Evolutionary conservation across 2,797 vertebrate species (phyloP), one percentile per base, ranked within the genome.

Genomic region (Lutjanus campechanus): DNA sequence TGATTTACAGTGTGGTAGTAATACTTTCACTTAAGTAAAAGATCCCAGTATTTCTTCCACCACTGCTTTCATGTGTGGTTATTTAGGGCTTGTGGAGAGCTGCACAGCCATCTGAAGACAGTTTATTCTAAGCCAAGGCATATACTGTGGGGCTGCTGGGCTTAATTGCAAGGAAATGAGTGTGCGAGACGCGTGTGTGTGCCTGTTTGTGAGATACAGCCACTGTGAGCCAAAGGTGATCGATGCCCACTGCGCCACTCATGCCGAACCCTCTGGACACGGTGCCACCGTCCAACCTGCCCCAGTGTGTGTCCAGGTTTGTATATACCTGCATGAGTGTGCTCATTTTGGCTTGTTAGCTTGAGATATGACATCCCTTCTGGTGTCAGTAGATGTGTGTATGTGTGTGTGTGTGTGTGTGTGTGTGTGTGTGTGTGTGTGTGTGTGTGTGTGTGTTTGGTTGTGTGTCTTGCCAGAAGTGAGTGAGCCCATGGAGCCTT

Each of bases 171-270:
- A 85, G 75, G 81, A 87, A 86, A 83, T 69, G 53, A 69, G 84
- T 62, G 43, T 81, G 62, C 8, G 71, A 73, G 73, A 79, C 47
- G 9, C 29, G 51, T 19, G 50, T 8, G 53, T 15, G 54, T n/a
- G 12, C 4, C 19, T 55, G 61, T 58, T 49, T 83, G 80, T 51
- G 67, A 81, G 77, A 54, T 58, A 69, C 66, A 62, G 77, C 53
- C 51, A 54, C 29, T 11, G 54, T 54, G 81, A 86, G 90, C 88
- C 88, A 93, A 92, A 91, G 83, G 85, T 91, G 89, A 91, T 93
- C 87, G 82, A 65, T 67, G 77, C 91, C 85, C 71, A 54, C 89
- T 88, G 91, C 73, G 93, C 84, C 79, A 82, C 89, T 91, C 80
- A 83, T 84, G 79, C 83, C 76, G 17, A 69, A 83, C 85, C 82